Evolutionary conservation across 37 sponge, comb jelly and placozoan genomes (phyloP), one percentile per base, ranked within the genome.

Genomic region (Aplysina aerophoba): DNA sequence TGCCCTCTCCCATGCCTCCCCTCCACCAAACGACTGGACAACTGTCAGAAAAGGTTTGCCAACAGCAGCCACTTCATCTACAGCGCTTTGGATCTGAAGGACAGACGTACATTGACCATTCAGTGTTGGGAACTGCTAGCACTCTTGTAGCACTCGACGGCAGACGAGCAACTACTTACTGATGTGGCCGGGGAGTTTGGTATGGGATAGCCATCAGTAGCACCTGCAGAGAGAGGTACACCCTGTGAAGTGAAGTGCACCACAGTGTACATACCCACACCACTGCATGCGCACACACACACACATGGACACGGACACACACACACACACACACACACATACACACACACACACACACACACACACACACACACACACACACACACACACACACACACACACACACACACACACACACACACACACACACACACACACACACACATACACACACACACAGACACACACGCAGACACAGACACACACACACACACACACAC

Each of bases 191-290:
- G 25, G 84, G 84, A 53, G 67, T 67, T 40, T 69, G 84, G 71
- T 67, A 83, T 15, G 84, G 84, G 55, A 67, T 69, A 37, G 59
- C 84, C 84, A 83, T 83, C 20, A 57, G 69, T 83, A 11, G 50
- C 50, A 44, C 50, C 50, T 44, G 8, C 3, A 44, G 3, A 44
- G 50, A 44, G 8, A 44, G 3, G 8, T 44, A 44, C 50, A 44
- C 50, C 3, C 50, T 44, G 50, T 44, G n/a, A n/a, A n/a, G n/a
- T n/a, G n/a, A n/a, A n/a, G n/a, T n/a, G n/a, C n/a, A n/a, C n/a
- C n/a, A n/a, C n/a, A n/a, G n/a, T n/a, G n/a, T n/a, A n/a, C n/a
- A n/a, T n/a, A n/a, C n/a, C n/a, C n/a, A n/a, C n/a, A n/a, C n/a
- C n/a, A 3, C 50, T 8, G 6, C 50, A 44, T 44, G 50, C 50